These are phyloP conservation scores for Trilocha varians DNA, from an alignment of 2,888 invertebrate species.

Conservation along the genomic window DNA sequence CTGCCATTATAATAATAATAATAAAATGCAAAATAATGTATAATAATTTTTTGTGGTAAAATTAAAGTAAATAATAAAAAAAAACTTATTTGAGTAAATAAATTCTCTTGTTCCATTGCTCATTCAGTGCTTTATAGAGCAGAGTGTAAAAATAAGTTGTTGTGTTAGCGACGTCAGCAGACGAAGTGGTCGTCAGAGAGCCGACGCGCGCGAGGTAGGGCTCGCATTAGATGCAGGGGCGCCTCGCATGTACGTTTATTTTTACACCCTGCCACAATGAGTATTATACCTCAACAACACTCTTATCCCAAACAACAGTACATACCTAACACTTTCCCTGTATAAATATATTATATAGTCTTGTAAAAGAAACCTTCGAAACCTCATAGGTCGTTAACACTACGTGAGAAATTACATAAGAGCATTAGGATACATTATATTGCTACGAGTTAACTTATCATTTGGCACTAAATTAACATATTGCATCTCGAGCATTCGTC, in stretches of 20 bases:
- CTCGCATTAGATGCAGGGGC: conserved; percentile 7
- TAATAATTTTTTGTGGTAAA: conserved; percentile 59
- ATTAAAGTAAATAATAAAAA: conserved; percentile 59
- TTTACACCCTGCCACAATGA: conserved; percentile 65
- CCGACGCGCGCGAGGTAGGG: not conserved
- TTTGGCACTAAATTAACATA: conserved; percentile 74
- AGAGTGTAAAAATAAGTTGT: conserved; percentile 61
- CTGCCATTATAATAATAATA: conserved; percentile 67
- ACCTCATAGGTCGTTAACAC: conserved; percentile 71
- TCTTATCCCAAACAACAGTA: conserved; percentile 65
- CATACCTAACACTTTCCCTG: conserved; percentile 71
- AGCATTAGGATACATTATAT: conserved; percentile 69
- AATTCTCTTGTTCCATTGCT: conserved; percentile 73
- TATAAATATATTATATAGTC: conserved; percentile 70
- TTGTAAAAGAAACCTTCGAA: conserved; percentile 70
- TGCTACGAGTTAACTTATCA: conserved; percentile 73
- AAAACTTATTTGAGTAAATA: conserved; percentile 72
- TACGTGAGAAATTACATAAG: conserved; percentile 70
- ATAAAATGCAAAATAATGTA: conserved; percentile 70
- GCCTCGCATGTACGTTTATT: conserved; percentile 32
- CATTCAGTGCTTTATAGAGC: conserved; percentile 61
- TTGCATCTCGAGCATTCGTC: conserved; percentile 69
- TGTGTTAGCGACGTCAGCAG: conserved; percentile 17
- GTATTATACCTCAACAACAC: conserved; percentile 69
- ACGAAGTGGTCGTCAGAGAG: conserved; percentile 9